Percentiles rank a stretch among this genome's conserved stretches.
Conservation (phyloP, 2,888 invertebrate species). For the Drosophila picticornis region DNA sequence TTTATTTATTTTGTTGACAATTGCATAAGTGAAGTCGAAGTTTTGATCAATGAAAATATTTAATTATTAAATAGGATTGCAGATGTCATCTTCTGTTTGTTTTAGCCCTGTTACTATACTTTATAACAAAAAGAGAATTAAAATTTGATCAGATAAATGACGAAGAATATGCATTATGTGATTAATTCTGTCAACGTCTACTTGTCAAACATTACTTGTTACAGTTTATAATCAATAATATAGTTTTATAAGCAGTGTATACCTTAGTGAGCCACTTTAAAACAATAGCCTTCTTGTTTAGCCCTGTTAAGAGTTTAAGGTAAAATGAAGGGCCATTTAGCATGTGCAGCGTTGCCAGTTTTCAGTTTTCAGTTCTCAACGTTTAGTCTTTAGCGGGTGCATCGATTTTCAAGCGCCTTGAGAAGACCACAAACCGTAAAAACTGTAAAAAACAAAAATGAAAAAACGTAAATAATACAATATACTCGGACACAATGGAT, state of each 20-base stretch:
- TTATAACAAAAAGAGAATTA: no score
- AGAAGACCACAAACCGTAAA: slow-evolving; percentile 64
- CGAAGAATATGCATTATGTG: neutral
- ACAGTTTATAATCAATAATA: neutral
- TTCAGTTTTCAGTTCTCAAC: slow-evolving; percentile 47
- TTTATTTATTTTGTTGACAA: neutral
- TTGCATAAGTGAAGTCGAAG: neutral
- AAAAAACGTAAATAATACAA: slow-evolving; percentile 29
- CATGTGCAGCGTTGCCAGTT: slow-evolving; percentile 59
- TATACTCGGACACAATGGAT: slow-evolving; percentile 28
- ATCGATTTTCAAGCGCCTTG: slow-evolving; percentile 73
- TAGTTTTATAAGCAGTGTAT: neutral
- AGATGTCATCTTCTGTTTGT: neutral
- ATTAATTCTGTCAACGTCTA: neutral
- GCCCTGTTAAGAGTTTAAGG: slow-evolving; percentile 5
- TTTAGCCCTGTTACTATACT: neutral
- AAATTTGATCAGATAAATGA: neutral
- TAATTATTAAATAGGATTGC: neutral
- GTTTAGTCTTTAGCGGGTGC: slow-evolving; percentile 57
- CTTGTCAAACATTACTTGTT: neutral
- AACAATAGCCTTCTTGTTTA: neutral
- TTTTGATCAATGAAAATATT: neutral
- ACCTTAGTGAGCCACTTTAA: neutral
- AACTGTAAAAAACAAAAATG: slow-evolving; percentile 43
- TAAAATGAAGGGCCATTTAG: slow-evolving; percentile 20